Base-by-base conservation (phyloP, 2,113 vertebrate genomes). In the Eleginops maclovinus region DNA sequence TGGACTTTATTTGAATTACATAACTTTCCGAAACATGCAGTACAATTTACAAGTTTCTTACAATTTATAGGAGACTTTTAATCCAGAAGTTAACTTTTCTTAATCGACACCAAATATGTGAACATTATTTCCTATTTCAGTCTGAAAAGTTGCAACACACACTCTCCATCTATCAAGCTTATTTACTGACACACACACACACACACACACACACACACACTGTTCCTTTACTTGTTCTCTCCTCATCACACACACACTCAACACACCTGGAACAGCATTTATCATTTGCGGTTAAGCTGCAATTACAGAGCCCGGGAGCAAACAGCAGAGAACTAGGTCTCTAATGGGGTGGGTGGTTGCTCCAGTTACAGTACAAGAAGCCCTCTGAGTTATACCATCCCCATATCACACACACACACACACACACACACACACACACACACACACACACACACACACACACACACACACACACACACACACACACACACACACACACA, bases 181-280 rank as follows among this genome's bases (percentile, higher is more conserved):
- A 6, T 31, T 7, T 8, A 36, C 31, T 31, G 4, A 31, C 19
- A 1, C 15, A 49, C 53, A 31, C n/a, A 55, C 55, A n/a, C n/a
- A n/a, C 31, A 22, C n/a, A 59, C 74, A 51, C 43, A 40, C 10
- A 17, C 9, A 53, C 14, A 73, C 59, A 49, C 69, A 73, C 61
- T n/a, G n/a, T n/a, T n/a, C n/a, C n/a, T n/a, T n/a, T n/a, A n/a
- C n/a, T n/a, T n/a, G n/a, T n/a, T n/a, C n/a, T n/a, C n/a, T n/a
- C n/a, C n/a, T n/a, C n/a, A n/a, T n/a, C n/a, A 41, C 49, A 51
- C 26, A 26, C 2, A 2, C 36, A 66, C 16, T 17, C 26, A 40
- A 63, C 68, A 87, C 87, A 92, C 92, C 92, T 93, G 90, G 87
- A 90, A 67, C 72, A 55, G 71, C 73, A 85, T 88, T 88, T 69